Evolutionary conservation across 64 coral and sea anemone genomes (phyloP).

Genomic region (Stylophora pistillata): DNA sequence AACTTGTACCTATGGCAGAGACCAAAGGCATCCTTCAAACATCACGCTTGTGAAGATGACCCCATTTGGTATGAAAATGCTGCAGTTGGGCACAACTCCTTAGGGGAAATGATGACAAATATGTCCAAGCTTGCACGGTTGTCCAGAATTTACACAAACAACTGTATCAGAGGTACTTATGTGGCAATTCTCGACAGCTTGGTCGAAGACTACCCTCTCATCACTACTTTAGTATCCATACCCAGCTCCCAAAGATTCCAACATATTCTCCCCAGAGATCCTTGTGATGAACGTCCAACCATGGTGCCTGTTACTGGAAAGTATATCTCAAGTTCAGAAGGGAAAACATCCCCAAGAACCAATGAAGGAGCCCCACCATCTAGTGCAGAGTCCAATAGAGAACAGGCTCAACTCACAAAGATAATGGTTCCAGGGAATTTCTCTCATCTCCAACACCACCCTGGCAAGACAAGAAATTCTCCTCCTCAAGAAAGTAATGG

Average conservation of each 20-base stretch:
- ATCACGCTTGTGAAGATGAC: constrained; percentile 60
- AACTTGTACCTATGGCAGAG: constrained; percentile 83
- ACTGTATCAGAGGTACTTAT: constrained; percentile 69
- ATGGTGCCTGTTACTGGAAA: constrained; percentile 39
- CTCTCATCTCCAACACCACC: background rate
- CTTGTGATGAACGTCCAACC: constrained; percentile 36
- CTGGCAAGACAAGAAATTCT: background rate
- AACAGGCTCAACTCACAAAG: constrained; percentile 29
- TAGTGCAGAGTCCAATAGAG: background rate
- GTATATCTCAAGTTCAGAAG: constrained; percentile 25
- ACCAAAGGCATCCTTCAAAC: constrained; percentile 74
- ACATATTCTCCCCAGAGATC: constrained; percentile 25
- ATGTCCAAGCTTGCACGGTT: constrained; percentile 82
- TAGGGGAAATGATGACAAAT: constrained; percentile 87
- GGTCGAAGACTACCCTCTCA: constrained; percentile 29
- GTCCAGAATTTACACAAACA: constrained; percentile 79
- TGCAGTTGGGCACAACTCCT: constrained; percentile 80
- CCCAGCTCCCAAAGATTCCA: constrained; percentile 20
- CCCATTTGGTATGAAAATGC: constrained; percentile 84
- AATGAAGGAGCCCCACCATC: background rate
- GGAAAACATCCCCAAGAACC: background rate
- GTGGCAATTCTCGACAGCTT: constrained; percentile 44
- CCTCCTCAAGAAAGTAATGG: background rate
- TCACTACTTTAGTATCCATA: constrained; percentile 24
- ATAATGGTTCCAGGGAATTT: background rate